These are phyloP conservation scores for Margarornis squamiger DNA, from an alignment of 2,797 vertebrate genomes.

Conservation along the genomic window DNA sequence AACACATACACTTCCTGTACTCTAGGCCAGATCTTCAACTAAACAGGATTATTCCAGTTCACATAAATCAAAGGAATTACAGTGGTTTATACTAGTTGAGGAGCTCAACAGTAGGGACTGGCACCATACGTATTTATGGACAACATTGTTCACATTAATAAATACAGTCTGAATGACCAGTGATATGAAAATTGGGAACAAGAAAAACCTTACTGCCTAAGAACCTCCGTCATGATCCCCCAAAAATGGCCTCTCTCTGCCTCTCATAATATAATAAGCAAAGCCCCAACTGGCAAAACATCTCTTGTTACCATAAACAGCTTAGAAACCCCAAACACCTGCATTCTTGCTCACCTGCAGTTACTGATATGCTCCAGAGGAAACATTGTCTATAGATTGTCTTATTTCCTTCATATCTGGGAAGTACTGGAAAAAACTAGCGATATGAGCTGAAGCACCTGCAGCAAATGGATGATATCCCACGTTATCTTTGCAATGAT, in stretches of 20 bases:
- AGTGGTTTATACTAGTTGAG: neutral
- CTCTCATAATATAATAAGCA: neutral
- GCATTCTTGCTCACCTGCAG: neutral
- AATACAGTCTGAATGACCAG: neutral
- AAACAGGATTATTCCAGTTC: neutral
- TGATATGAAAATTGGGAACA: neutral
- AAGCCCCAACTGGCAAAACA: neutral
- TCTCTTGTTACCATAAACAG: neutral
- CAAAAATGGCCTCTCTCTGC: neutral
- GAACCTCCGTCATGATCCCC: neutral
- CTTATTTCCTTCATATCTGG: neutral
- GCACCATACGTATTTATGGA: neutral
- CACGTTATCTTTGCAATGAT: neutral
- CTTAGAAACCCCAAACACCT: neutral
- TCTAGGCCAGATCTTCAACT: neutral
- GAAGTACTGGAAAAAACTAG: neutral
- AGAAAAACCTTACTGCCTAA: neutral
- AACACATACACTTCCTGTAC: neutral
- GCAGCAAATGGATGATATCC: neutral
- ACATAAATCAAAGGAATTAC: neutral
- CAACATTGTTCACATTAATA: neutral
- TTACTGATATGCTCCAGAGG: neutral
- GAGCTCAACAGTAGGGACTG: neutral
- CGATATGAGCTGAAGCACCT: neutral
- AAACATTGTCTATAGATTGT: accelerated